These are phyloP conservation scores for Podarcis muralis DNA, from an alignment of 2,113 vertebrate genomes.

Conservation along the genomic window DNA sequence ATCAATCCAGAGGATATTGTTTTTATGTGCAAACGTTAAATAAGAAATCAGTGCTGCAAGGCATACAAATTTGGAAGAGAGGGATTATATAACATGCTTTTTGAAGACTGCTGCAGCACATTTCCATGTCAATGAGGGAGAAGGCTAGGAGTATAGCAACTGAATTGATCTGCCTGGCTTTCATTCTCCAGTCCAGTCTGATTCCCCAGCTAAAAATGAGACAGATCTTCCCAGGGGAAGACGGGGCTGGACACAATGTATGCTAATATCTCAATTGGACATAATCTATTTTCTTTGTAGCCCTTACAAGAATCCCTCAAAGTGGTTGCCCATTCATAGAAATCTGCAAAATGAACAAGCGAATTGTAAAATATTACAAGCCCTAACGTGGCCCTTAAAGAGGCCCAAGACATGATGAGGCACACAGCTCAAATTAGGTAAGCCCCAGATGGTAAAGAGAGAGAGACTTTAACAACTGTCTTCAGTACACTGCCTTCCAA, in stretches of 20 bases:
- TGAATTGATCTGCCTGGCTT: not conserved
- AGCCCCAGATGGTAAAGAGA: not conserved
- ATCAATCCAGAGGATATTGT: not conserved
- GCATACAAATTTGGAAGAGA: conserved; percentile 3
- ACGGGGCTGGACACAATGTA: not conserved
- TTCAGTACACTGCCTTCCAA: not conserved
- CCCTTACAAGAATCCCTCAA: not conserved
- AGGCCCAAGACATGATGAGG: not conserved
- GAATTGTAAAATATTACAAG: not conserved
- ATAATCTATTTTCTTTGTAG: not conserved
- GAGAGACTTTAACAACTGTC: not conserved
- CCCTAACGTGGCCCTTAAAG: not conserved
- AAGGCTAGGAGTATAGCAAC: conserved; percentile 1
- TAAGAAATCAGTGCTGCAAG: not conserved
- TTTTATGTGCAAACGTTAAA: not conserved
- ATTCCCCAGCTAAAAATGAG: not conserved
- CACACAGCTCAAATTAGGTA: not conserved
- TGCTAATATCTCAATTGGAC: not conserved
- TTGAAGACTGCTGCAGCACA: conserved; percentile 21
- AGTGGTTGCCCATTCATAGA: not conserved
- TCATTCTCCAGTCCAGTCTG: not conserved
- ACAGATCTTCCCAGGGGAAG: not conserved
- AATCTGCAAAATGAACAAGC: not conserved
- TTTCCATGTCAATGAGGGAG: not conserved
- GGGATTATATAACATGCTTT: conserved; percentile 66